Conservation (phyloP, 2,797 vertebrate species). For the Huso huso region DNA sequence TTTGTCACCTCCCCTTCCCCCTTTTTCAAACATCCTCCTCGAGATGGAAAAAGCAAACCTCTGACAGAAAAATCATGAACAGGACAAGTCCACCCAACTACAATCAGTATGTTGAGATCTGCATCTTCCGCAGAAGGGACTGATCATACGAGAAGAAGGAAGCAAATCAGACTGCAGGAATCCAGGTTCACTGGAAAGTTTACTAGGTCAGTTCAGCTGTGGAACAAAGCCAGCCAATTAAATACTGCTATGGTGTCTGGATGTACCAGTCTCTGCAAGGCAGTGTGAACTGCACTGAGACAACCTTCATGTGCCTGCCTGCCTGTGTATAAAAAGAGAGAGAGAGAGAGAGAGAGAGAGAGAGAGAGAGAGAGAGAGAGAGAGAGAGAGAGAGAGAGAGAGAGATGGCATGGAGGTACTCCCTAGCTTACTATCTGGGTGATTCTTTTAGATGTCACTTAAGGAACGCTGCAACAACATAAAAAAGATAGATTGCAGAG, state of each 20-base stretch:
- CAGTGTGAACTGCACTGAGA: slow-evolving; percentile 14
- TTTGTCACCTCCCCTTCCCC: neutral
- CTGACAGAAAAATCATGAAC: neutral
- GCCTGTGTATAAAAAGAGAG: neutral
- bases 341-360: slow-evolving; percentile 18
- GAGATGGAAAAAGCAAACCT: neutral
- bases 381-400: slow-evolving; percentile 2
- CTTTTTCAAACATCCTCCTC: no score
- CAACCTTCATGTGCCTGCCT: slow-evolving; percentile 16
- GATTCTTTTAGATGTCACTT: no score
- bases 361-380: neutral
- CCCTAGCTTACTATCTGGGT: no score
- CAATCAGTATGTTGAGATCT: slow-evolving; percentile 5
- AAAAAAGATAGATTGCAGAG: no score
- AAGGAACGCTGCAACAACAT: no score
- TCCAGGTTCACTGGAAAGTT: slow-evolving; percentile 46
- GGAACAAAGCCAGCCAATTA: slow-evolving; percentile 39
- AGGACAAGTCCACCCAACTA: neutral
- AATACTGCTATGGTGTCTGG: slow-evolving; percentile 22
- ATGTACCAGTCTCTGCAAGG: slow-evolving; percentile 8
- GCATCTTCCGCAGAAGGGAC: slow-evolving; percentile 20
- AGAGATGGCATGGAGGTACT: slow-evolving; percentile 16
- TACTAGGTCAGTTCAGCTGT: slow-evolving; percentile 46
- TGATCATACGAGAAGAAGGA: slow-evolving; percentile 31
- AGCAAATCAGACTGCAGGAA: slow-evolving; percentile 48